phyloP scores from a whole-genome alignment of 2,797 vertebrate species.

The Mus spretus region DNA sequence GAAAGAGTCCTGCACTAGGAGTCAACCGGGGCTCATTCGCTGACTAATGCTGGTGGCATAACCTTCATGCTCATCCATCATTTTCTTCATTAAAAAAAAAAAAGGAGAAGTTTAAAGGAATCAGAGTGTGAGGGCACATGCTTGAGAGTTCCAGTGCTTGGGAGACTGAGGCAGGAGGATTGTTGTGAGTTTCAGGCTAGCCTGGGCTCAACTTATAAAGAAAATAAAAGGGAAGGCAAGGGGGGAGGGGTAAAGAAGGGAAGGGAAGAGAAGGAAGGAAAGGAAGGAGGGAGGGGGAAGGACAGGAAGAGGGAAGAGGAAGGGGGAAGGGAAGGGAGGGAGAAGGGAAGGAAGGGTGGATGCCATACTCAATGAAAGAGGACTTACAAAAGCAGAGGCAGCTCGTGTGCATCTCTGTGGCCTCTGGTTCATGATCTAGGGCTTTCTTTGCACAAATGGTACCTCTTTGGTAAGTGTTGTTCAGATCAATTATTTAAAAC shows the following conservation, averaged over 20 bases:
- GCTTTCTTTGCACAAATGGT: background rate
- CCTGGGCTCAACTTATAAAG: background rate
- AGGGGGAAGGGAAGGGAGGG: no score
- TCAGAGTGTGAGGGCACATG: background rate
- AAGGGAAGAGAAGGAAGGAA: no score
- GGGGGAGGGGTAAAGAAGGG: no score
- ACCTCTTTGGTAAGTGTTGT: background rate
- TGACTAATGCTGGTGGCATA: background rate
- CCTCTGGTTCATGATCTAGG: background rate
- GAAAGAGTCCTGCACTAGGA: background rate
- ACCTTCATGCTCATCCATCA: background rate
- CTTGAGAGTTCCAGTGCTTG: background rate
- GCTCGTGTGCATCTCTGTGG: background rate
- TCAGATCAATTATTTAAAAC: background rate
- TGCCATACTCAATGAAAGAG: slow-evolving; percentile 3
- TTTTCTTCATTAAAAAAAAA: background rate
- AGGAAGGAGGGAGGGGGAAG: rapidly evolving
- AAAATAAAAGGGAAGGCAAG: background rate
- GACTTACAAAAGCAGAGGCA: background rate
- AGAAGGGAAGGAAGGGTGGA: no score
- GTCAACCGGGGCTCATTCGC: background rate
- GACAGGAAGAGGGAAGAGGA: no score
- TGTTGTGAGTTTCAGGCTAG: background rate
- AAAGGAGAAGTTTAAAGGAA: background rate
- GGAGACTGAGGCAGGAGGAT: background rate